Evolutionary conservation across 2,113 vertebrate species (phyloP).

Genomic region (Carettochelys insculpta): DNA sequence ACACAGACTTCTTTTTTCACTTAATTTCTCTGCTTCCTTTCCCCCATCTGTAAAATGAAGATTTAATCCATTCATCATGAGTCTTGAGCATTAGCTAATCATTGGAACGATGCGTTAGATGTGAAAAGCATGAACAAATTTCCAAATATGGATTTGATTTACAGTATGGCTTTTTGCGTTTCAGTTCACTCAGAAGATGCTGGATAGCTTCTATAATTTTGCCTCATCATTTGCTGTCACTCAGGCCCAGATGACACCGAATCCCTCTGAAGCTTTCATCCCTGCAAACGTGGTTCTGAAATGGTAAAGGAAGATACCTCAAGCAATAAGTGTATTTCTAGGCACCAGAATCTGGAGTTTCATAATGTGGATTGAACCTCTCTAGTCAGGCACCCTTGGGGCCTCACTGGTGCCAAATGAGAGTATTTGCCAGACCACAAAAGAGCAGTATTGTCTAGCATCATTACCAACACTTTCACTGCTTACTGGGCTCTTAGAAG

Average conservation of each 20-base stretch:
- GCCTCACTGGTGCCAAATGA: no score
- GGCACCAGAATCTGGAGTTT: not conserved
- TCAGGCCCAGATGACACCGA: slow-evolving; percentile 94
- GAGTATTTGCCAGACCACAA: no score
- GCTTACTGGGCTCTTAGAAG: no score
- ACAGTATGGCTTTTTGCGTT: slow-evolving; percentile 32
- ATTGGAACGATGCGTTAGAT: accelerated
- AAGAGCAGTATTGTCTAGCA: no score
- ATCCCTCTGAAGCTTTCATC: slow-evolving; percentile 92
- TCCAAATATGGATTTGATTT: not conserved
- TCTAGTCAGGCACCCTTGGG: no score
- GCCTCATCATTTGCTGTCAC: slow-evolving; percentile 91
- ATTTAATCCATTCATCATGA: not conserved
- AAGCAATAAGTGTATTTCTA: not conserved
- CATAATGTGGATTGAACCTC: no score
- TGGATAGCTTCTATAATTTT: slow-evolving; percentile 96
- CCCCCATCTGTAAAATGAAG: not conserved
- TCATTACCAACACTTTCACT: no score
- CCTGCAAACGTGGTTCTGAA: slow-evolving; percentile 90
- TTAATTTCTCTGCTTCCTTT: not conserved
- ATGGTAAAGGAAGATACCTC: slow-evolving; percentile 78
- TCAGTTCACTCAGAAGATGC: slow-evolving; percentile 96
- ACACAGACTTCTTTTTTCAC: not conserved
- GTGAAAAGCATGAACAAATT: not conserved
- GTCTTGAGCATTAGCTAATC: not conserved